phyloP scores from a whole-genome alignment of 2,797 vertebrate genomes.

The Falco peregrinus region DNA sequence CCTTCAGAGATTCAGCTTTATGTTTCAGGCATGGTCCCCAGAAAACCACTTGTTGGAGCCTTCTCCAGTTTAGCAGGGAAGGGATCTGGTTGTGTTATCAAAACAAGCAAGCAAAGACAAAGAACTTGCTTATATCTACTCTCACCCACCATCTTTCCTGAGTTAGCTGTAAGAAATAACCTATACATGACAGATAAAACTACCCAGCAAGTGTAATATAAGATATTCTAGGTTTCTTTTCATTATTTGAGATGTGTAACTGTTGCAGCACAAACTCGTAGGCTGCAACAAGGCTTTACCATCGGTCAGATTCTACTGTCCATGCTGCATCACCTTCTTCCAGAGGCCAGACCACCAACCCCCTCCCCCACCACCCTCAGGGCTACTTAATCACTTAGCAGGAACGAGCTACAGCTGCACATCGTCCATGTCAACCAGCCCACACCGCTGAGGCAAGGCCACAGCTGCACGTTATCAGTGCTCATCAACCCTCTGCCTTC shows the following conservation, averaged over 20 bases:
- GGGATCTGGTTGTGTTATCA: background rate
- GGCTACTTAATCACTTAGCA: too few species aligned
- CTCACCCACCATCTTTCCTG: background rate
- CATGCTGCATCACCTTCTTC: too few species aligned
- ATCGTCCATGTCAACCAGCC: too few species aligned
- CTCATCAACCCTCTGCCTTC: too few species aligned
- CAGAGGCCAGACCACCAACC: too few species aligned
- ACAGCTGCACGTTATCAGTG: too few species aligned
- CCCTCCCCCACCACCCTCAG: too few species aligned
- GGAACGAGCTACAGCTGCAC: too few species aligned
- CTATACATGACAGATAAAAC: background rate
- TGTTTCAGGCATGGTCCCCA: background rate
- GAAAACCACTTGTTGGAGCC: background rate
- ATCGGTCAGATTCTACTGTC: too few species aligned
- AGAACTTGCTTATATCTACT: background rate
- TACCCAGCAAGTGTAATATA: background rate
- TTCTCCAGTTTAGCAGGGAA: background rate
- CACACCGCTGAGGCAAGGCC: too few species aligned
- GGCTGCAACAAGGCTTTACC: too few species aligned
- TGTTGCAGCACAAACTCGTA: too few species aligned
- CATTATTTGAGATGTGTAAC: background rate
- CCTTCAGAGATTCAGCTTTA: background rate
- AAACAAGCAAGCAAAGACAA: background rate
- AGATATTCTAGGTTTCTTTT: background rate
- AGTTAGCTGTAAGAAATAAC: background rate